These are phyloP conservation scores for Drosophila triauraria DNA, from an alignment of 1,140 invertebrate species.

Conservation along the genomic window DNA sequence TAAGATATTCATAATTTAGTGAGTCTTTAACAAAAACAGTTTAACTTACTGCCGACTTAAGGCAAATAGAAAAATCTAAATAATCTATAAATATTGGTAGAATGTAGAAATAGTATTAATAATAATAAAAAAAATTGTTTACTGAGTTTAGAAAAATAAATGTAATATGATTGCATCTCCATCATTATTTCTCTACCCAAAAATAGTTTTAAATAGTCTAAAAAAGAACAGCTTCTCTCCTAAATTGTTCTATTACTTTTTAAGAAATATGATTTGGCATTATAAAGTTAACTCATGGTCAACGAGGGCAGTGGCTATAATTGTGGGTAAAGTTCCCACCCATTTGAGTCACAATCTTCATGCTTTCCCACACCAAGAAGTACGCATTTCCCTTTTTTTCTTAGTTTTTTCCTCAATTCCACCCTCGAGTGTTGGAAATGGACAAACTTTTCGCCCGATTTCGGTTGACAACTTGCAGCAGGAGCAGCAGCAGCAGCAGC, in stretches of 20 bases:
- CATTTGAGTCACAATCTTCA: neutral
- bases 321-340: constrained; percentile 1
- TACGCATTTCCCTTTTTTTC: neutral
- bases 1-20: neutral
- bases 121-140: too few species aligned
- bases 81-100: neutral
- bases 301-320: neutral
- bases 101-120: too few species aligned
- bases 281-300: neutral
- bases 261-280: too few species aligned
- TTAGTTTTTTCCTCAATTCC: neutral
- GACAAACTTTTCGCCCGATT: constrained; percentile 44
- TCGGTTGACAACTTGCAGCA: constrained; percentile 34
- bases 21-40: too few species aligned
- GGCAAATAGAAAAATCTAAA: neutral
- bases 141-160: too few species aligned
- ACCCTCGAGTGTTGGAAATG: constrained; percentile 15
- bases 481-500: neutral
- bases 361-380: constrained; percentile 24
- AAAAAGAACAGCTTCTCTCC: neutral
- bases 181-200: neutral
- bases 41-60: neutral
- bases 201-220: neutral
- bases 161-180: too few species aligned
- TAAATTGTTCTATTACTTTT: neutral